Conservation (phyloP, 2,888 invertebrate genomes). For the Coremacera marginata region DNA sequence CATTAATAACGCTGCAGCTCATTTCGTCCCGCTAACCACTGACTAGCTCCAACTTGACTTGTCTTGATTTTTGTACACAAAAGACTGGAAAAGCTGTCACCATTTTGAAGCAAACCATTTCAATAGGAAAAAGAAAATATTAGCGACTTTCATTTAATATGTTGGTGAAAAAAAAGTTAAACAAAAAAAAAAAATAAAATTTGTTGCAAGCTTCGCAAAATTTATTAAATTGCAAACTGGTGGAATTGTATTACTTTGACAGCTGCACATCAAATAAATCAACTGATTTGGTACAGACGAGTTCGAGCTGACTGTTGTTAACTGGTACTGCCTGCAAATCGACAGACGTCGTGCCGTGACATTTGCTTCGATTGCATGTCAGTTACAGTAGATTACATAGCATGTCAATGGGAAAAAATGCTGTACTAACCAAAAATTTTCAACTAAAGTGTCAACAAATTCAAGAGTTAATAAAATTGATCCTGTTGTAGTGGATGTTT, state of each 20-base stretch:
- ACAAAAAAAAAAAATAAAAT: background rate
- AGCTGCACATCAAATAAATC: constrained; percentile 31
- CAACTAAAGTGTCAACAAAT: no score
- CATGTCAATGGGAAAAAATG: no score
- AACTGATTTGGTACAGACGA: constrained; percentile 26
- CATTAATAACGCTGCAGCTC: background rate
- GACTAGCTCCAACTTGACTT: background rate
- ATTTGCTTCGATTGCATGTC: background rate
- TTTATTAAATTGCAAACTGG: background rate
- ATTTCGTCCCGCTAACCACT: background rate
- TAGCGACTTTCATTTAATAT: constrained; percentile 28
- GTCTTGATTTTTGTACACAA: background rate
- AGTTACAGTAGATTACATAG: background rate
- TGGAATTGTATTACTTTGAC: constrained; percentile 1
- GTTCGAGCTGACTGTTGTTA: background rate
- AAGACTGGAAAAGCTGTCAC: constrained; percentile 14
- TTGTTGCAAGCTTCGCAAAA: background rate
- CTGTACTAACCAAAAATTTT: no score
- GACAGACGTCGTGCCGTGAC: background rate
- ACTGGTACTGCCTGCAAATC: background rate
- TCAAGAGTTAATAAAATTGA: no score
- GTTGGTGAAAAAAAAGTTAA: background rate
- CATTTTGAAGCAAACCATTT: constrained; percentile 20
- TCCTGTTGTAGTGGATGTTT: no score
- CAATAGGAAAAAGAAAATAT: background rate